These are phyloP conservation scores for Pampusana beccarii DNA, from an alignment of 2,113 vertebrate genomes.

Conservation along the genomic window DNA sequence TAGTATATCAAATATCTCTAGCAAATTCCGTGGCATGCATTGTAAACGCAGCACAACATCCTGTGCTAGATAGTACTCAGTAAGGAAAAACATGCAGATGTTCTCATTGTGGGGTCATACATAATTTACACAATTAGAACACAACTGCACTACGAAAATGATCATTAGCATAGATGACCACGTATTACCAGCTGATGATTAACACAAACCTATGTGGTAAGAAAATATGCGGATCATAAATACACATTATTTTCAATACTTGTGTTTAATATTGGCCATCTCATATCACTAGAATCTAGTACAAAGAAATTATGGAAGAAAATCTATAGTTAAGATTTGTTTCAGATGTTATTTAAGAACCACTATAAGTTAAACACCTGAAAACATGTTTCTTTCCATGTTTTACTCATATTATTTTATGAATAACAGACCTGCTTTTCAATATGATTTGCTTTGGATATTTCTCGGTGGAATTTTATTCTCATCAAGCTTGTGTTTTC, in stretches of 20 bases:
- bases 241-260: not conserved
- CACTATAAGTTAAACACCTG: not conserved
- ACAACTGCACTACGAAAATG: not conserved
- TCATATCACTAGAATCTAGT: not conserved
- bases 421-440: not conserved
- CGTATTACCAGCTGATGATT: not conserved
- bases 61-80: not conserved
- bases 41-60: not conserved
- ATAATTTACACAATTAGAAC: not conserved
- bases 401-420: not conserved
- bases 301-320: not conserved
- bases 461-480: not conserved
- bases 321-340: not conserved
- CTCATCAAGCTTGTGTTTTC: not conserved
- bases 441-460: not conserved
- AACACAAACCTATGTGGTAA: not conserved
- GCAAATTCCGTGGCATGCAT: not conserved
- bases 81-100: not conserved
- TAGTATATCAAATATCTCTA: not conserved
- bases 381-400: not conserved
- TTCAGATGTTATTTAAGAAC: slow-evolving; percentile 5
- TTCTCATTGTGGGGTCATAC: not conserved
- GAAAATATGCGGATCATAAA: not conserved
- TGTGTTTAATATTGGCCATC: not conserved
- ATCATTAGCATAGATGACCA: not conserved